These are phyloP conservation scores for Cosmorhoe ocellata DNA, from an alignment of 2,888 invertebrate genomes.

Conservation along the genomic window DNA sequence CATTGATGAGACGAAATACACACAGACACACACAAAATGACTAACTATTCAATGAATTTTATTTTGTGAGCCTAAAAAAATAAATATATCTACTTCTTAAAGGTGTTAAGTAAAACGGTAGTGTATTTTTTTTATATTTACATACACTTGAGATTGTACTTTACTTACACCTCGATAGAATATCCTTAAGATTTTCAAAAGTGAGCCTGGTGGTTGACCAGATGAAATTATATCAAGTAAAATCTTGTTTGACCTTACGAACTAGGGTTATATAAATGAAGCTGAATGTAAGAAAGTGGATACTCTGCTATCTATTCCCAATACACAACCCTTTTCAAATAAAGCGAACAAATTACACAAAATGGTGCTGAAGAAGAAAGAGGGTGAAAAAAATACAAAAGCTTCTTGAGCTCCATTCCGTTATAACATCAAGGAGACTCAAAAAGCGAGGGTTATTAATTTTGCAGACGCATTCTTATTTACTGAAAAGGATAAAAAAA, in stretches of 20 bases:
- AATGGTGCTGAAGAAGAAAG: slow-evolving; percentile 18
- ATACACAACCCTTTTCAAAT: slow-evolving; percentile 23
- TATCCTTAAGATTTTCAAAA: too few relatives aligned
- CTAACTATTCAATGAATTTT: too few relatives aligned
- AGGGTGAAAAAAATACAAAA: slow-evolving; percentile 27
- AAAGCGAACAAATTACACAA: slow-evolving; percentile 21
- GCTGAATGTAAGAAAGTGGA: neutral
- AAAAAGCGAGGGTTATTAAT: slow-evolving; percentile 48
- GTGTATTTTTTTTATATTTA: too few relatives aligned
- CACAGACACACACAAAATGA: neutral
- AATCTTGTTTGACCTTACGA: neutral
- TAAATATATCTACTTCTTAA: too few relatives aligned
- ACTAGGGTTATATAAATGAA: neutral
- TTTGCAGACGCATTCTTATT: slow-evolving; percentile 44
- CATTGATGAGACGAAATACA: slow-evolving; percentile 10
- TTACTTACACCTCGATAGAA: too few relatives aligned
- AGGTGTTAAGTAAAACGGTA: too few relatives aligned
- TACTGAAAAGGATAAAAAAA: slow-evolving; percentile 41
- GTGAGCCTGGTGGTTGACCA: too few relatives aligned
- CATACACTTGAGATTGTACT: too few relatives aligned
- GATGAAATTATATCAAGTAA: neutral
- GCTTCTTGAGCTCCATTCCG: slow-evolving; percentile 33
- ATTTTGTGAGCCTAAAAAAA: too few relatives aligned
- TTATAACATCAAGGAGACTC: slow-evolving; percentile 37
- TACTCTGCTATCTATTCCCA: slow-evolving; percentile 7